phyloP scores from a whole-genome alignment of 1,140 invertebrate species.

The Prorops nasuta region DNA sequence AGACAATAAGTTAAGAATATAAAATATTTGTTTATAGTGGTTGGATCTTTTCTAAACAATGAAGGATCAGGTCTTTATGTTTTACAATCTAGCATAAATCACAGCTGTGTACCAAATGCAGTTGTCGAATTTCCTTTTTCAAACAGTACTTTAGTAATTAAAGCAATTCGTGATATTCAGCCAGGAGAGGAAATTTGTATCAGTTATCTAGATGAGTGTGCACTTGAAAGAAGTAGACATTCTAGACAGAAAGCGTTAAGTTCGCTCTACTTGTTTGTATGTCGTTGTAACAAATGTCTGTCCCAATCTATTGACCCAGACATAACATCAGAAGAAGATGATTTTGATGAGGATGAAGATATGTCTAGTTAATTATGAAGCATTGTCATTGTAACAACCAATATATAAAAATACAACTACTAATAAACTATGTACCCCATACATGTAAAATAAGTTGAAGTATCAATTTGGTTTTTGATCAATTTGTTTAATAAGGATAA shows the following conservation, averaged over 20 bases:
- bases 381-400: no score
- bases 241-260: conserved; percentile 78
- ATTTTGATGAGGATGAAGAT: conserved; percentile 28
- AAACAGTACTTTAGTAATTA: conserved; percentile 76
- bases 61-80: conserved; percentile 89
- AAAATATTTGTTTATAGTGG: conserved; percentile 61
- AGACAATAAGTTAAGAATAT: no score
- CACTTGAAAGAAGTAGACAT: conserved; percentile 75
- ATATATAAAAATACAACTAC: no score
- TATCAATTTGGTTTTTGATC: no score
- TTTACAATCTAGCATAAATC: conserved; percentile 85
- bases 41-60: conserved; percentile 86
- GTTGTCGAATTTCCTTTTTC: conserved; percentile 82
- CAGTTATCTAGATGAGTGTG: conserved; percentile 87
- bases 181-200: conserved; percentile 88
- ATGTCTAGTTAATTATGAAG: conserved; percentile 30
- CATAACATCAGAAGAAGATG: conserved; percentile 65
- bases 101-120: conserved; percentile 90
- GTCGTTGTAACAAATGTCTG: conserved; percentile 78
- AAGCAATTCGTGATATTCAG: conserved; percentile 72
- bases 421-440: no score
- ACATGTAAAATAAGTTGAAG: no score
- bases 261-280: conserved; percentile 86
- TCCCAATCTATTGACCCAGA: conserved; percentile 74
- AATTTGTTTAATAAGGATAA: no score